These are phyloP conservation scores for Dryococelus australis DNA, from an alignment of 2,888 invertebrate genomes.

Conservation along the genomic window DNA sequence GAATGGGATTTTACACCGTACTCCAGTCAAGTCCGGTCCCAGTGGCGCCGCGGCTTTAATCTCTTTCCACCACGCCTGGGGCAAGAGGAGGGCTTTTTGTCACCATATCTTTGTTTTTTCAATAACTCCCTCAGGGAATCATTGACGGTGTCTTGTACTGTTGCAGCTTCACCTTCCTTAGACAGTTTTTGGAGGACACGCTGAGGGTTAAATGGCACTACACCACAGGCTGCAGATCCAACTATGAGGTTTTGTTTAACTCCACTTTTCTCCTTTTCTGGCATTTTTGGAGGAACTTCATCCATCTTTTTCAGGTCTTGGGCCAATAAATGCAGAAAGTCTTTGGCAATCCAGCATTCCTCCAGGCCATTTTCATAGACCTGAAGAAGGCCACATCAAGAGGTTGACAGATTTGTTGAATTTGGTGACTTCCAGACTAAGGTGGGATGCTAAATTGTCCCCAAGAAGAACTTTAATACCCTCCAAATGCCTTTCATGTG, in stretches of 20 bases:
- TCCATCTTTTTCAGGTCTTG: background rate
- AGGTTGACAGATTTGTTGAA: conserved; percentile 22
- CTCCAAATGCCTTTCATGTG: conserved; percentile 43
- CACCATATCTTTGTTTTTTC: background rate
- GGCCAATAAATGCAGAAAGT: background rate
- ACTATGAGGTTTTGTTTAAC: background rate
- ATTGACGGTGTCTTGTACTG: background rate
- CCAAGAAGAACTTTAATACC: conserved; percentile 52
- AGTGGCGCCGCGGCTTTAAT: too few species aligned
- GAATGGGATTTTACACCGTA: too few species aligned
- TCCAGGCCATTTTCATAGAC: conserved; percentile 11
- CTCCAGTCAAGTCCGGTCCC: too few species aligned
- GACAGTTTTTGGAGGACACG: conserved; percentile 4
- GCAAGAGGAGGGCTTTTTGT: background rate
- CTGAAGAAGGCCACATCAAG: conserved; percentile 23
- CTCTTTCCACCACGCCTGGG: background rate
- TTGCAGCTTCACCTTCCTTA: background rate
- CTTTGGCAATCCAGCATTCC: background rate
- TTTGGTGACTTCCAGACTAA: conserved; percentile 42
- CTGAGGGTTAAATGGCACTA: background rate
- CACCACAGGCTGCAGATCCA: background rate
- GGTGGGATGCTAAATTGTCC: conserved; percentile 52
- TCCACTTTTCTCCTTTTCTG: background rate
- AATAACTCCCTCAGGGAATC: background rate
- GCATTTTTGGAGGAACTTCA: background rate